These are phyloP conservation scores for Palythoa caribaeorum DNA, from an alignment of 92 coral and sea anemone genomes.

Conservation along the genomic window DNA sequence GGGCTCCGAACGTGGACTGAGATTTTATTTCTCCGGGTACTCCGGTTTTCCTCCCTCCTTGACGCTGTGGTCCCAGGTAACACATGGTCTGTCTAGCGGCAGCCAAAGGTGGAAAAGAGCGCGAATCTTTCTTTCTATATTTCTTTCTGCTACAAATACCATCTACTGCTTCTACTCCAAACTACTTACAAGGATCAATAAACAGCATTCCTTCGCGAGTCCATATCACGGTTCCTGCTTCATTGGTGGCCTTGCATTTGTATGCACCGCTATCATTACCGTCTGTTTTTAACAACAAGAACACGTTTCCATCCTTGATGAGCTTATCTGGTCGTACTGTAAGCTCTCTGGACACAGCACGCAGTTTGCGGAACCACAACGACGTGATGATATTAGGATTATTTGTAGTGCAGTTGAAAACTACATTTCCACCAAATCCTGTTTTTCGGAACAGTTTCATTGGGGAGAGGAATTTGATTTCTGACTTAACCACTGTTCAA, in stretches of 20 bases:
- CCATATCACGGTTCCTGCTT: background rate
- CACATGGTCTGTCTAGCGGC: no score
- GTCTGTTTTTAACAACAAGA: background rate
- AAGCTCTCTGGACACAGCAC: background rate
- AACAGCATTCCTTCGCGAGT: constrained; percentile 11
- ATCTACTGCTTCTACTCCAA: background rate
- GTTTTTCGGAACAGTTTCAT: constrained; percentile 16
- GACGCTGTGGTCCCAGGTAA: background rate
- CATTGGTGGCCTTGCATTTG: constrained; percentile 10
- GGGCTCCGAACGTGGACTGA: no score
- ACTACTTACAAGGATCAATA: constrained; percentile 12
- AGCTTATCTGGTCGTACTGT: constrained; percentile 2
- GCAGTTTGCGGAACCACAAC: constrained; percentile 22
- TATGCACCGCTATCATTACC: constrained; percentile 21
- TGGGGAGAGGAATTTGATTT: constrained; percentile 7
- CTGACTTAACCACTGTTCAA: background rate
- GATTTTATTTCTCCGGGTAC: no score
- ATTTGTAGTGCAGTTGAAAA: constrained; percentile 34
- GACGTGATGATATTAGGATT: constrained; percentile 10
- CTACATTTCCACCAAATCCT: constrained; percentile 22
- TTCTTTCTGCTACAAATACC: background rate
- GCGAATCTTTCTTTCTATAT: no score
- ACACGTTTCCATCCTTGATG: background rate
- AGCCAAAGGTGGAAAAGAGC: no score
- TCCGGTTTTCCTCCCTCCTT: no score